phyloP scores from a whole-genome alignment of 2,888 invertebrate species.

The Ormyrus pomaceus region DNA sequence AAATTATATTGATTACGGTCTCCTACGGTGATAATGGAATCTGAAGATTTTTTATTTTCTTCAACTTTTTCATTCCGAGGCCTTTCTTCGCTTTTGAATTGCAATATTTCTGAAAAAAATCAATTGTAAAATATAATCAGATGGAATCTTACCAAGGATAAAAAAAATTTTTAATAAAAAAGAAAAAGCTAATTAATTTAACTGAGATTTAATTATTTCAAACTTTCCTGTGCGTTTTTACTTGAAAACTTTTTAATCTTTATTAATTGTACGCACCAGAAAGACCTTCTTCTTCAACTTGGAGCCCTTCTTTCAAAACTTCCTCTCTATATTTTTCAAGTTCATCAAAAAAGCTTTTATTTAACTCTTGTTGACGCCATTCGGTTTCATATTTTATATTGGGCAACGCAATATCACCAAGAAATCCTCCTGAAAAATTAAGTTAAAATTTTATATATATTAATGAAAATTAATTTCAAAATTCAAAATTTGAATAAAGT shows the following conservation, averaged over 20 bases:
- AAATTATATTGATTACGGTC: slow-evolving; percentile 68
- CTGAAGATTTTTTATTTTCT: slow-evolving; percentile 11
- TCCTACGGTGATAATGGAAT: too few relatives aligned
- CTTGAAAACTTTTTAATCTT: too few relatives aligned
- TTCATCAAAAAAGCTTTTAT: slow-evolving; percentile 84
- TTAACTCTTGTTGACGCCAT: slow-evolving; percentile 78
- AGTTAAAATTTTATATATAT: not conserved
- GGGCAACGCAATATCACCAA: slow-evolving; percentile 90
- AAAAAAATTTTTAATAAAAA: too few relatives aligned
- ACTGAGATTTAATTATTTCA: too few relatives aligned
- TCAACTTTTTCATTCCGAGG: slow-evolving; percentile 27
- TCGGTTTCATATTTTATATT: slow-evolving; percentile 78
- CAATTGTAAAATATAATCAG: too few relatives aligned
- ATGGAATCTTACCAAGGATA: too few relatives aligned
- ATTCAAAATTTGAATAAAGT: too few relatives aligned
- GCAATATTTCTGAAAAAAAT: slow-evolving; percentile 67
- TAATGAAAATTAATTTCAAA: too few relatives aligned
- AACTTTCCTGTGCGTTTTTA: too few relatives aligned
- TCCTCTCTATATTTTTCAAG: slow-evolving; percentile 90
- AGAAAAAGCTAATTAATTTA: too few relatives aligned
- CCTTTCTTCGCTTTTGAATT: slow-evolving; percentile 67
- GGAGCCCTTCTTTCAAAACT: slow-evolving; percentile 87
- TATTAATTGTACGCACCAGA: slow-evolving; percentile 77
- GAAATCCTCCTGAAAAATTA: slow-evolving; percentile 82
- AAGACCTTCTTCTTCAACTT: slow-evolving; percentile 90